A percentile compares a stretch with the other conserved stretches of the same genome.
These are phyloP conservation scores for Ceratoteleas bidentatus DNA, from an alignment of 1,140 invertebrate genomes.

Conservation along the genomic window DNA sequence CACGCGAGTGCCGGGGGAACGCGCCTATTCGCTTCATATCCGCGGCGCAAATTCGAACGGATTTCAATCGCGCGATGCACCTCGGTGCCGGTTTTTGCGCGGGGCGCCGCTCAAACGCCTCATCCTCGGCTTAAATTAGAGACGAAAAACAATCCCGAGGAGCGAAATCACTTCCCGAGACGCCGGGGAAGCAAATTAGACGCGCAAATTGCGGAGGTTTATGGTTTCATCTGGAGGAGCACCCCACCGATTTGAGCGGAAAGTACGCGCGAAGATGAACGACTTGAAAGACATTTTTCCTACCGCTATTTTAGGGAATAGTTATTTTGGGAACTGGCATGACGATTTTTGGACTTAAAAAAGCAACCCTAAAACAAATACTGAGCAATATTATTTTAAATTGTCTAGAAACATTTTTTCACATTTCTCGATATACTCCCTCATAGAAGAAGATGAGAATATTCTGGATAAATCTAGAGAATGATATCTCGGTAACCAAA, in stretches of 20 bases:
- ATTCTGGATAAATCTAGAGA: too few relatives aligned
- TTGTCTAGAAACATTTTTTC: too few relatives aligned
- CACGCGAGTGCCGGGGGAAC: too few relatives aligned
- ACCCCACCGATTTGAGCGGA: conserved; percentile 23
- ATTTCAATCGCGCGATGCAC: conserved; percentile 11
- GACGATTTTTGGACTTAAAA: too few relatives aligned
- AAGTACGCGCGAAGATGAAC: conserved; percentile 11
- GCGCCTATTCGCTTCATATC: too few relatives aligned
- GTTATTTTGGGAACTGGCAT: too few relatives aligned
- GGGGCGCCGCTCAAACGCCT: conserved; percentile 1
- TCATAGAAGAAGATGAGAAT: too few relatives aligned
- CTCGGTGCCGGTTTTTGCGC: neutral
- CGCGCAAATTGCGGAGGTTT: conserved; percentile 41
- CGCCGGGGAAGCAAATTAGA: conserved; percentile 33
- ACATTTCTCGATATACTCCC: too few relatives aligned
- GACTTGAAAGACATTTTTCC: conserved; percentile 9
- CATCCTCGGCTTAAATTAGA: conserved; percentile 34
- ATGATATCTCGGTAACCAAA: too few relatives aligned
- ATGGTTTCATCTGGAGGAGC: conserved; percentile 33
- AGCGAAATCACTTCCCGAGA: conserved; percentile 23
- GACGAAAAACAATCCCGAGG: conserved; percentile 28
- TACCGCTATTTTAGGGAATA: neutral
- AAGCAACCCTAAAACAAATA: too few relatives aligned
- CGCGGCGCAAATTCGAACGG: conserved; percentile 1
- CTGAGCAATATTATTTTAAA: too few relatives aligned